Evolutionary conservation across 2,888 invertebrate species (phyloP).

Genomic region (Melinopterus prodromus): DNA sequence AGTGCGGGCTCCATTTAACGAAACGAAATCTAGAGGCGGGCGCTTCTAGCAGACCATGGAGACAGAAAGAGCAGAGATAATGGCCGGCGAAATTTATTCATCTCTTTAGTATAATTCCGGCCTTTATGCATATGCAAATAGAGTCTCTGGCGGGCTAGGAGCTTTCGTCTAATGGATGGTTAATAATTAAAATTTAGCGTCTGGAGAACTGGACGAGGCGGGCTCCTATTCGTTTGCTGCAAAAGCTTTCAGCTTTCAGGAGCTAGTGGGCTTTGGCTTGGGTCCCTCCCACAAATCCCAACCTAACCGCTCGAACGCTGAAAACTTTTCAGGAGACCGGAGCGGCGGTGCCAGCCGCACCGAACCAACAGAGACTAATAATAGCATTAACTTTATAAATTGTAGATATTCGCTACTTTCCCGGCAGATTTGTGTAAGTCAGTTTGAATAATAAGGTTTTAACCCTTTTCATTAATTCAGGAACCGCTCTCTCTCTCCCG

Average conservation of each 20-base stretch:
- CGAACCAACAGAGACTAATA: conserved; percentile 42
- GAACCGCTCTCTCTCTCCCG: neutral
- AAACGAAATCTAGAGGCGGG: neutral
- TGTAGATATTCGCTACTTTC: conserved; percentile 37
- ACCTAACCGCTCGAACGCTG: conserved; percentile 14
- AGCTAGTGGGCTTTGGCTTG: neutral
- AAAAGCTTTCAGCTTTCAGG: conserved; percentile 11
- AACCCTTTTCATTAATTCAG: conserved; percentile 37
- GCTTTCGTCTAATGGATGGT: conserved; percentile 26
- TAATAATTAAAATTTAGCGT: conserved; percentile 27
- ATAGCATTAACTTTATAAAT: conserved; percentile 45
- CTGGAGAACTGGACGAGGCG: conserved; percentile 22
- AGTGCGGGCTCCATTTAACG: neutral
- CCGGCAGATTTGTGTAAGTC: conserved; percentile 35
- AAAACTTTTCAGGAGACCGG: conserved; percentile 24
- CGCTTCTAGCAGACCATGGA: neutral
- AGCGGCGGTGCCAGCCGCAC: conserved; percentile 6
- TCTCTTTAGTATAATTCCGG: conserved; percentile 11
- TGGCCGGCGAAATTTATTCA: conserved; percentile 21
- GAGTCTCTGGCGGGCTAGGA: conserved; percentile 16
- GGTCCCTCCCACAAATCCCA: conserved; percentile 20
- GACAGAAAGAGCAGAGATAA: conserved; percentile 14
- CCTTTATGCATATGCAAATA: conserved; percentile 25
- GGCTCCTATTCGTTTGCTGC: conserved; percentile 18
- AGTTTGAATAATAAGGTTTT: conserved; percentile 35